These are phyloP conservation scores for Arremon aurantiirostris DNA, from an alignment of 2,797 vertebrate genomes.

Conservation along the genomic window DNA sequence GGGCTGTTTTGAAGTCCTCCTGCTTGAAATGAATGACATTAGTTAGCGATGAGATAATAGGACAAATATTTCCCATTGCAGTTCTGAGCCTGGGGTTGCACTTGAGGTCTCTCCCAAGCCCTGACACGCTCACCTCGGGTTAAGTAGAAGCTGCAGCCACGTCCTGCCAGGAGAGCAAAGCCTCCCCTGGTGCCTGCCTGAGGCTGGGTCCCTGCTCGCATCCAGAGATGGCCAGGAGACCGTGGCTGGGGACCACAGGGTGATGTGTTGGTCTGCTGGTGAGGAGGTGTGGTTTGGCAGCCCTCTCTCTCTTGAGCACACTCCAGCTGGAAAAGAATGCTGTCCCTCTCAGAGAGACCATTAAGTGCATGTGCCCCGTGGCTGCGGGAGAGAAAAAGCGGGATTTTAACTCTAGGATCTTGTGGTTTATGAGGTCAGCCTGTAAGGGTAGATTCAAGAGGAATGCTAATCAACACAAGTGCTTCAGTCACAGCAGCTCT, in stretches of 20 bases:
- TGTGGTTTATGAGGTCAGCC: background rate
- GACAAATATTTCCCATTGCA: background rate
- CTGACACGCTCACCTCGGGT: accelerated
- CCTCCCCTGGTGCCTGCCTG: accelerated
- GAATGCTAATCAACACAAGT: background rate
- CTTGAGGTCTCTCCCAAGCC: background rate
- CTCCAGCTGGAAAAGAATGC: background rate
- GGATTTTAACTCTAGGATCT: background rate
- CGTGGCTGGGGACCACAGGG: accelerated
- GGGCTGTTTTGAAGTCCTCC: constrained; percentile 16
- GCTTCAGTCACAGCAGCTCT: background rate
- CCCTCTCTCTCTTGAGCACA: background rate
- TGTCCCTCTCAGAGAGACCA: background rate
- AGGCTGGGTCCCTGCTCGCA: background rate
- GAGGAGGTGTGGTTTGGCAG: background rate
- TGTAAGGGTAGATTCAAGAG: background rate
- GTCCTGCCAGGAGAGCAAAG: background rate
- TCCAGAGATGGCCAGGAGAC: accelerated
- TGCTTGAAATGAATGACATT: constrained; percentile 46
- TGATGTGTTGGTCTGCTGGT: background rate
- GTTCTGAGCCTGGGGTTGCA: background rate
- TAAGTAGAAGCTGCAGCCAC: background rate
- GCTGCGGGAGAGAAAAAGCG: accelerated
- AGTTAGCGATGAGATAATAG: constrained; percentile 16
- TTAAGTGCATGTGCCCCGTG: accelerated